A percentile compares a stretch with the other conserved stretches of the same genome.
phyloP scores from a whole-genome alignment of 2,888 invertebrate genomes.

The Lamellibrachia columna region DNA sequence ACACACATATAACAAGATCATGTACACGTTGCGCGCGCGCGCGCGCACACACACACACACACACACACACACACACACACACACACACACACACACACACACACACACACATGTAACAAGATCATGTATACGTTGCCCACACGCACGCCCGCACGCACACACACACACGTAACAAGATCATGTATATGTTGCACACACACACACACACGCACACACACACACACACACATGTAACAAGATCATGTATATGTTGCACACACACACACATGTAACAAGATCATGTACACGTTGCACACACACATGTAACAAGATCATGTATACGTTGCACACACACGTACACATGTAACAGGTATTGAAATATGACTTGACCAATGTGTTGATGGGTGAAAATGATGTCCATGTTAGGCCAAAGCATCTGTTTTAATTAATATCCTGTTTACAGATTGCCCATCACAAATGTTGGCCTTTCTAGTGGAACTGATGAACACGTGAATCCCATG shows the following conservation, averaged over 20 bases:
- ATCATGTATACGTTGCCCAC: no score
- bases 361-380: background rate
- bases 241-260: background rate
- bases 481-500: background rate
- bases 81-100: no score
- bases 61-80: no score
- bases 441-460: background rate
- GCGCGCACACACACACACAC: no score
- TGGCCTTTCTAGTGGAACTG: background rate
- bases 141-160: no score
- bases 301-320: background rate
- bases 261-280: background rate
- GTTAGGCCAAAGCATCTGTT: background rate
- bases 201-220: background rate
- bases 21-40: no score
- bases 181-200: background rate
- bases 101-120: no score
- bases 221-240: background rate
- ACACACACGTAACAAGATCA: background rate
- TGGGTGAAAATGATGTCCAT: background rate
- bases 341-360: background rate
- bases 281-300: background rate
- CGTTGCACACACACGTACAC: background rate
- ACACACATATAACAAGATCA: no score
- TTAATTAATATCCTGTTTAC: background rate